Percentiles rank a stretch among this genome's conserved stretches.
Conservation (phyloP, 2,113 vertebrate genomes). For the Anguilla rostrata region DNA sequence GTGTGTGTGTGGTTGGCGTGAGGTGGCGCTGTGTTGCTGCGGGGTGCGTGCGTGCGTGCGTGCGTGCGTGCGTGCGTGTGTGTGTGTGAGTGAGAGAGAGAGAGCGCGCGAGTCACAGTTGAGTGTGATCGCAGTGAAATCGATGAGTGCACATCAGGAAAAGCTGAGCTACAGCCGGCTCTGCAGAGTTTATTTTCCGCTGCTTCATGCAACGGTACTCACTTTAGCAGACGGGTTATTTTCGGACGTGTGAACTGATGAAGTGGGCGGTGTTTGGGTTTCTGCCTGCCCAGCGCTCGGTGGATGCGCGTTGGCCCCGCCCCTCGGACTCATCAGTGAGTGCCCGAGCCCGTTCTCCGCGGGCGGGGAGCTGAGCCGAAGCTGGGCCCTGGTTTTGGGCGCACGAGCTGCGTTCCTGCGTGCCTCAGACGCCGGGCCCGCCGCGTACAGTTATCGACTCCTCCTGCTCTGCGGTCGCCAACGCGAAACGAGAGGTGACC, state of each 20-base stretch:
- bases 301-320: no score
- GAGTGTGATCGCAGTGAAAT: neutral
- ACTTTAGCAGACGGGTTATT: neutral
- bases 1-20: no score
- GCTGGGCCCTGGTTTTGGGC: neutral
- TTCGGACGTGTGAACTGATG: neutral
- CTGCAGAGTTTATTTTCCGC: neutral
- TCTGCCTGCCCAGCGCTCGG: neutral
- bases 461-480: conserved; percentile 56
- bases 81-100: no score
- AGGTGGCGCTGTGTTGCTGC: no score
- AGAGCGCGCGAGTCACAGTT: neutral
- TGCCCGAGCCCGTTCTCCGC: no score
- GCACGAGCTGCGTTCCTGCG: neutral
- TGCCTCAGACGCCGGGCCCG: conserved; percentile 45
- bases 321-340: no score
- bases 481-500: conserved; percentile 70
- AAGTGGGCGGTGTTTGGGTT: neutral
- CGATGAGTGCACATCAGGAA: neutral
- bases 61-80: neutral
- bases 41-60: no score
- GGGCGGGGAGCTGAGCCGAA: no score
- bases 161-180: neutral
- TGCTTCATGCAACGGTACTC: neutral
- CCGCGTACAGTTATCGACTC: conserved; percentile 70